Percentiles rank a stretch among this genome's conserved stretches.
phyloP scores from a whole-genome alignment of 2,797 vertebrate species.

The Chromis chromis region DNA sequence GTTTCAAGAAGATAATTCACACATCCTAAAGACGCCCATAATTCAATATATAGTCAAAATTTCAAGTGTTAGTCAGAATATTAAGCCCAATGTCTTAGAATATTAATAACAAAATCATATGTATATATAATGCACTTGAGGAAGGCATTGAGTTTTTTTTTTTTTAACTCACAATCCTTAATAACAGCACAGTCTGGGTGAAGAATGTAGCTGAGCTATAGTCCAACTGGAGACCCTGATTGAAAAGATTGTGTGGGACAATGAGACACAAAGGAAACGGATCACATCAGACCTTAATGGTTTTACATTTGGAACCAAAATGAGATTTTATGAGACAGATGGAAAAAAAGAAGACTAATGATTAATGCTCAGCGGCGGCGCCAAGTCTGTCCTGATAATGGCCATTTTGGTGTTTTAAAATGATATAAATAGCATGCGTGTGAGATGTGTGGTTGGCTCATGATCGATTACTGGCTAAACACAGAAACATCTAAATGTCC shows the following conservation, averaged over 20 bases:
- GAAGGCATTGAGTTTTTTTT: conserved; percentile 75
- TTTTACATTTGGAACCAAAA: conserved; percentile 43
- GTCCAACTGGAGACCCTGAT: conserved; percentile 74
- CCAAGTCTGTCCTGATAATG: conserved; percentile 31
- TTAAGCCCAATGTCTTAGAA: conserved; percentile 75
- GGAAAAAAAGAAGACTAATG: conserved; percentile 18
- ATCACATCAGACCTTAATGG: conserved; percentile 41
- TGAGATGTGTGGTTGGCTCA: conserved; percentile 41
- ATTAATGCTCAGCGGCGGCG: conserved; percentile 33
- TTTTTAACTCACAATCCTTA: conserved; percentile 71
- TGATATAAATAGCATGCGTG: conserved; percentile 30
- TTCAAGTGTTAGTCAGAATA: conserved; percentile 80
- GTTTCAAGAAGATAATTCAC: conserved; percentile 75
- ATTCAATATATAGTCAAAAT: conserved; percentile 75
- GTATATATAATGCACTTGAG: conserved; percentile 83
- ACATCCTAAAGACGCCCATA: conserved; percentile 65
- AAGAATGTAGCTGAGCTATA: conserved; percentile 66
- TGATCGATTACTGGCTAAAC: conserved; percentile 32
- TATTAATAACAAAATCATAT: conserved; percentile 73
- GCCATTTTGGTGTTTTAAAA: conserved; percentile 8
- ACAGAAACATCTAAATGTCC: conserved; percentile 43
- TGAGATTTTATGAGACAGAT: conserved; percentile 42
- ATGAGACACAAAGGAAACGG: conserved; percentile 50
- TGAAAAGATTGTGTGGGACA: conserved; percentile 57
- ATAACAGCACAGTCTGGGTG: conserved; percentile 69